Conservation (phyloP, 64 coral and sea anemone species). For the Pocillopora verrucosa region DNA sequence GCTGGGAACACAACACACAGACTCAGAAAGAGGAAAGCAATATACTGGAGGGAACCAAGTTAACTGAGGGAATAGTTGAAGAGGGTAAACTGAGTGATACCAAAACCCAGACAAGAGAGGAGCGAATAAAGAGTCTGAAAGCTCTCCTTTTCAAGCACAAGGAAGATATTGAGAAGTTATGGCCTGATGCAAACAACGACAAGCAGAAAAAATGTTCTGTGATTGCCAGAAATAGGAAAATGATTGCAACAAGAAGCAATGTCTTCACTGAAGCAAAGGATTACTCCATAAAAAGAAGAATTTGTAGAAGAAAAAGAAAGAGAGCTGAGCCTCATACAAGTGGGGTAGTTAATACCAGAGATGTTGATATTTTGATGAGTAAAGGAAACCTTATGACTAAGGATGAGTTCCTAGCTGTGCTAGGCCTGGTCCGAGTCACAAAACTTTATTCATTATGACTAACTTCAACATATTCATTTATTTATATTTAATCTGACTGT, state of each 20-base stretch:
- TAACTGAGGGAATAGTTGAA: background rate
- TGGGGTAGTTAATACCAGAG: background rate
- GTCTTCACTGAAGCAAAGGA: background rate
- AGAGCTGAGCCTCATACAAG: background rate
- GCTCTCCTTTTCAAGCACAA: slow-evolving; percentile 8
- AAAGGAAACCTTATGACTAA: slow-evolving; percentile 18
- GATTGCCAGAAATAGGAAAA: background rate
- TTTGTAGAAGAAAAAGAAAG: background rate
- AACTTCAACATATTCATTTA: too few species aligned
- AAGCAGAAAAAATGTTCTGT: background rate
- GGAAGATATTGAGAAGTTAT: slow-evolving; percentile 21
- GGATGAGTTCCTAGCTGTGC: slow-evolving; percentile 5
- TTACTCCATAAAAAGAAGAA: background rate
- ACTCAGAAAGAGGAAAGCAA: background rate
- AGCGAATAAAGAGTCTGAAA: slow-evolving; percentile 23
- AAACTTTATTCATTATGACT: background rate
- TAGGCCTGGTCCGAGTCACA: background rate
- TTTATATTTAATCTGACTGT: background rate
- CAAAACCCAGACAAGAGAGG: background rate
- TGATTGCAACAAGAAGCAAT: background rate
- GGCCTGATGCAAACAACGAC: background rate
- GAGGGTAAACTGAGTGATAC: background rate
- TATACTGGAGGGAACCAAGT: background rate
- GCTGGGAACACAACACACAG: background rate
- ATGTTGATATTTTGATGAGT: slow-evolving; percentile 28